Conservation (phyloP, 2,888 invertebrate species). For the Aproaerema taeniolella region DNA sequence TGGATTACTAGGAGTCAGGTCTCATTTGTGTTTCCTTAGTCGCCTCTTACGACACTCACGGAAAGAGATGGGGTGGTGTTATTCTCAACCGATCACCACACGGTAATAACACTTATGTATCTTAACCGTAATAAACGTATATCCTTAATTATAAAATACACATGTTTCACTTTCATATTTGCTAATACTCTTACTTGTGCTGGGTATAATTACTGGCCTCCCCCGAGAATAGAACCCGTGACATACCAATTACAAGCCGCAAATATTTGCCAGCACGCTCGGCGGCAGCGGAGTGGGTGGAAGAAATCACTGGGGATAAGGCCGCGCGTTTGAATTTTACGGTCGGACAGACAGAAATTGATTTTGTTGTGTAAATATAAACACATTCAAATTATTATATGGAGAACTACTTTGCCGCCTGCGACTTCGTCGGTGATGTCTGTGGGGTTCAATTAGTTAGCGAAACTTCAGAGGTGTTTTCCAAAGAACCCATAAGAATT, state of each 20-base stretch:
- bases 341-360: background rate
- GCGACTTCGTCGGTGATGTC: background rate
- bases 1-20: too few species aligned
- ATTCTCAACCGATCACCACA: too few species aligned
- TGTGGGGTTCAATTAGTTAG: too few species aligned
- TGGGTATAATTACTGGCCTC: background rate
- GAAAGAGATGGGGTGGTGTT: too few species aligned
- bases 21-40: too few species aligned
- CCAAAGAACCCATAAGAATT: too few species aligned
- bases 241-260: constrained; percentile 9
- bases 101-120: too few species aligned
- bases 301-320: constrained; percentile 1
- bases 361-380: background rate
- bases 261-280: constrained; percentile 7
- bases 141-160: background rate
- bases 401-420: background rate
- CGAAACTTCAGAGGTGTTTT: too few species aligned
- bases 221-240: constrained; percentile 8
- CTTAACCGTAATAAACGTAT: background rate
- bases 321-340: background rate
- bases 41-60: too few species aligned
- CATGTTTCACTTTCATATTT: background rate
- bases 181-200: background rate
- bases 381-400: background rate
- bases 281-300: background rate